A percentile compares a stretch with the other conserved stretches of the same genome.
These are phyloP conservation scores for Leptoteleia sp. DNA, from an alignment of 1,140 invertebrate species.

Conservation along the genomic window DNA sequence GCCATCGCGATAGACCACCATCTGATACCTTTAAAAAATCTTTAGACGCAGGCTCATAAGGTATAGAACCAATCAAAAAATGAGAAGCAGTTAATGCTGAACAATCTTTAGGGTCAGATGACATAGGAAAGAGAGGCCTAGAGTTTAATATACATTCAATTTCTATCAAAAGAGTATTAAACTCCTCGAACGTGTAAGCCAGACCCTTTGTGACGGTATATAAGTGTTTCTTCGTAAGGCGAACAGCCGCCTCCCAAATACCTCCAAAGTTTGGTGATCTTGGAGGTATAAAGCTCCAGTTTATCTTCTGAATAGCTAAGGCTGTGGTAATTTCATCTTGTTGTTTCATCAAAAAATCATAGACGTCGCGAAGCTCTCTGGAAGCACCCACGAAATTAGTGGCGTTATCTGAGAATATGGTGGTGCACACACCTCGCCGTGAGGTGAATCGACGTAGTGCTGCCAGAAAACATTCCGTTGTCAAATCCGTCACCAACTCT, in stretches of 20 bases:
- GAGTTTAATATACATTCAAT: constrained; percentile 25
- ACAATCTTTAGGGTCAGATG: constrained; percentile 36
- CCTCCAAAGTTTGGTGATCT: no score
- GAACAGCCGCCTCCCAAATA: no score
- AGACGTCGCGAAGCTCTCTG: background rate
- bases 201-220: constrained; percentile 40
- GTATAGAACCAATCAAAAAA: constrained; percentile 56
- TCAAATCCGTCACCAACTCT: background rate
- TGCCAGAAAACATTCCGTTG: background rate
- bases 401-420: background rate
- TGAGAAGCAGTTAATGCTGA: constrained; percentile 58
- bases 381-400: background rate
- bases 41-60: constrained; percentile 9
- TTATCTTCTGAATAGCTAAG: background rate
- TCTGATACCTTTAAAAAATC: background rate
- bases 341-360: background rate
- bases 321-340: background rate
- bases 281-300: no score
- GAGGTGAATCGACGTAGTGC: background rate
- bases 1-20: constrained; percentile 13
- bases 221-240: no score
- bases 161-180: constrained; percentile 7
- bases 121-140: constrained; percentile 24
- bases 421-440: background rate
- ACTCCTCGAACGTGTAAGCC: constrained; percentile 14